Base-by-base conservation (phyloP, 2,113 vertebrate species). In the Calonectris borealis region DNA sequence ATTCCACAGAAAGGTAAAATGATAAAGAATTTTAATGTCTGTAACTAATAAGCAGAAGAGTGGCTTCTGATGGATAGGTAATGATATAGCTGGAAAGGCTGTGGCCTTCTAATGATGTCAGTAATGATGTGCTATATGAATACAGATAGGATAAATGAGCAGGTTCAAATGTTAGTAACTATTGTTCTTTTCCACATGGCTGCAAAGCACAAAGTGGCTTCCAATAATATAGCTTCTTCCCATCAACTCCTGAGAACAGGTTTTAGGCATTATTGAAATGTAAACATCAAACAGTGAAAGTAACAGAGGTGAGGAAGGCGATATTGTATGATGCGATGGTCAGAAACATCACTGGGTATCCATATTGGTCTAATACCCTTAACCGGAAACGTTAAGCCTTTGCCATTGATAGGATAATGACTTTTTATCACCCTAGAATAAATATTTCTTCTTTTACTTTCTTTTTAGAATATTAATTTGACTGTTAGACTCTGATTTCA, bases 101-200 rank as follows among this genome's bases (percentile, higher is more conserved):
- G 76, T 88, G 80, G 88, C 89, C 83, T 95, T 96, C 51, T 96
- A 84, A 95, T 91, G 90, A 88, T 87, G 65, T 93, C 88, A 72
- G 78, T 91, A 95, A 88, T 83, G 73, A 83, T 93, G 77, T 86
- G 80, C 80, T 95, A 2, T 71, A 62, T 0, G 5, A 89, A 82
- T 93, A 84, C 42, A 84, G 69, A 81, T 76, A 86, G 76, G 49
- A 90, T 91, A 92, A 94, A 92, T 1, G 20, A 92, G 26, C 80
- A 81, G 46, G 60, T 90, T 96, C 76, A 46, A n/a, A 48, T 86
- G 65, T 78, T 95, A 80, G 58, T 90, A 93, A 90, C 80, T 86
- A 31, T 73, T 94, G 88, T 93, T 91, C 88, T 90, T 95, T 93
- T 92, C 69, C 76, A 85, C 44, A 29, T 69, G 62, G 34, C 58